Evolutionary conservation across 2,113 vertebrate species (phyloP).

Genomic region (Oncorhynchus clarkii): DNA sequence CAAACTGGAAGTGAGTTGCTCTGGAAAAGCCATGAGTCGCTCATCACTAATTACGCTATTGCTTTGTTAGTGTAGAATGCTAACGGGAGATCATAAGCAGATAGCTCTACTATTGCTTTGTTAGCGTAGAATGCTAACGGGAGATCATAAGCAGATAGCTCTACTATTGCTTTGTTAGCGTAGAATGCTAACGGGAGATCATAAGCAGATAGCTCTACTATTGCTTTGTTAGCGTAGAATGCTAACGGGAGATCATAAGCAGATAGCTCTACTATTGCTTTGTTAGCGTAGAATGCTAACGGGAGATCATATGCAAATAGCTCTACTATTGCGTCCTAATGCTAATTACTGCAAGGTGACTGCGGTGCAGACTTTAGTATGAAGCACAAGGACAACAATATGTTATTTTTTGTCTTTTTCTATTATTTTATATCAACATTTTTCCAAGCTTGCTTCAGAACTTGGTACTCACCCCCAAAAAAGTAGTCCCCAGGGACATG

Average conservation of each 20-base stretch:
- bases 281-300: conserved; percentile 5
- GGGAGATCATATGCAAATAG: conserved; percentile 17
- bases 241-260: conserved; percentile 8
- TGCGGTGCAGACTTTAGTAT: conserved; percentile 8
- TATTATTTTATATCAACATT: conserved; percentile 1
- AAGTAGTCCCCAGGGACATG: too few relatives aligned
- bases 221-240: conserved; percentile 5
- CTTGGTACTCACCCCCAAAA: too few relatives aligned
- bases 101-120: conserved; percentile 13
- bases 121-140: conserved; percentile 3
- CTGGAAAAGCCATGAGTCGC: conserved; percentile 23
- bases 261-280: conserved; percentile 17
- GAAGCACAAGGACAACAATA: background rate
- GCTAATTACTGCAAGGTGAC: conserved; percentile 21
- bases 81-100: background rate
- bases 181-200: conserved; percentile 11
- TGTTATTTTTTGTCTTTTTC: conserved; percentile 29
- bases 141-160: conserved; percentile 19
- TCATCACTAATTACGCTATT: conserved; percentile 16
- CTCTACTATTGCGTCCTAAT: conserved; percentile 8
- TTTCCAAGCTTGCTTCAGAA: too few relatives aligned
- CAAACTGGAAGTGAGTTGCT: conserved; percentile 27
- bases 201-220: conserved; percentile 12
- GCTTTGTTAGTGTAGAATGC: conserved; percentile 11
- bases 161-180: conserved; percentile 8